phyloP scores from a whole-genome alignment of 1,140 invertebrate species.

The Sitobion miscanthi region DNA sequence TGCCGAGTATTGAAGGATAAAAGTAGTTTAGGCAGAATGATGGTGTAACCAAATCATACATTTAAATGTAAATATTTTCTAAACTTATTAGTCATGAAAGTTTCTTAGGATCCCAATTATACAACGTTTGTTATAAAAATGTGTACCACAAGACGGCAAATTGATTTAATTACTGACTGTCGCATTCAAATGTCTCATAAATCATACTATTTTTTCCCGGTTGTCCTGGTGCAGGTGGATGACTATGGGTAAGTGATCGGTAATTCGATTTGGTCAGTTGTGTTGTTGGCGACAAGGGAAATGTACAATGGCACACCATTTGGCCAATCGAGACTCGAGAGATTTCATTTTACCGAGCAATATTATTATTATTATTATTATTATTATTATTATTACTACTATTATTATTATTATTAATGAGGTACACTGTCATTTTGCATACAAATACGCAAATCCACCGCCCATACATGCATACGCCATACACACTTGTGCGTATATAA shows the following conservation, averaged over 20 bases:
- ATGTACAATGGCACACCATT: neutral
- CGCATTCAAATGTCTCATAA: neutral
- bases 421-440: neutral
- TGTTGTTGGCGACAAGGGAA: neutral
- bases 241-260: neutral
- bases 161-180: neutral
- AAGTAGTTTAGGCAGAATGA: neutral
- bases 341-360: neutral
- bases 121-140: neutral
- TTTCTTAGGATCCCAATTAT: neutral
- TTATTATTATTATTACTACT: neutral
- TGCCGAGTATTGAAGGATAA: neutral
- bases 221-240: neutral
- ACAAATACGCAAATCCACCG: neutral
- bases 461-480: neutral
- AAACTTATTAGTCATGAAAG: neutral
- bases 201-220: neutral
- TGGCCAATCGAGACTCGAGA: neutral
- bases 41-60: neutral
- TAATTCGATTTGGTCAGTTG: neutral
- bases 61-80: neutral
- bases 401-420: slow-evolving; percentile 7
- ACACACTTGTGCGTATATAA: neutral
- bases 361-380: neutral
- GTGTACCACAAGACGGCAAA: neutral